Evolutionary conservation across 2,113 vertebrate species (phyloP).

Genomic region (Taurulus bubalis): DNA sequence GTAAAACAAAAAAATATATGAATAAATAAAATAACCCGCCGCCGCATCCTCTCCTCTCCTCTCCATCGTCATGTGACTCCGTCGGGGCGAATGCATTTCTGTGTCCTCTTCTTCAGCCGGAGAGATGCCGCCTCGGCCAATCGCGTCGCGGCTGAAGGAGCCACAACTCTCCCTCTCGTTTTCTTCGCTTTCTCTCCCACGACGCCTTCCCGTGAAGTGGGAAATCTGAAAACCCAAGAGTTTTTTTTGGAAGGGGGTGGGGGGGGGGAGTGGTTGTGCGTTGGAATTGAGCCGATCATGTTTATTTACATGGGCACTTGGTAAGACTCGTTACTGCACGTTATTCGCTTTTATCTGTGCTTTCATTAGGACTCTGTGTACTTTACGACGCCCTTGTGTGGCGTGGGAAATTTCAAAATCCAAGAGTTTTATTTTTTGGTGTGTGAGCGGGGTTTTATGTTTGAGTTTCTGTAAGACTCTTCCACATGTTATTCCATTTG

Average conservation of each 20-base stretch:
- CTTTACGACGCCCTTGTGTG: background rate
- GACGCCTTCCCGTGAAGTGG: constrained; percentile 44
- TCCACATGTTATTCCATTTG: background rate
- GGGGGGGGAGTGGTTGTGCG: background rate
- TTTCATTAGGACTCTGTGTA: background rate
- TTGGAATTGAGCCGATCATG: background rate
- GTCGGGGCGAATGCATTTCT: constrained; percentile 24
- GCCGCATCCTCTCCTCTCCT: constrained; percentile 49
- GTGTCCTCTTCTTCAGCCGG: constrained; percentile 50
- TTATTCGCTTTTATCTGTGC: background rate
- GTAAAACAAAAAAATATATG: background rate
- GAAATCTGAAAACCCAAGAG: background rate
- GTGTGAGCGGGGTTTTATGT: background rate
- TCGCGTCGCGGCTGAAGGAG: constrained; percentile 57
- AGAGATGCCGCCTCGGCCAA: constrained; percentile 72
- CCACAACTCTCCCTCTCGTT: constrained; percentile 38
- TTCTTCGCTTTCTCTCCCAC: constrained; percentile 36
- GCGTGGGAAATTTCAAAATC: background rate
- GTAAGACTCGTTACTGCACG: background rate
- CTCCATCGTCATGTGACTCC: constrained; percentile 68
- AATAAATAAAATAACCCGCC: constrained; percentile 33
- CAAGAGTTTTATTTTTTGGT: background rate
- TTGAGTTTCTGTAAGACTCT: background rate
- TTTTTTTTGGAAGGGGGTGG: background rate
- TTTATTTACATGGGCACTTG: background rate